These are phyloP conservation scores for Bombus breviceps DNA, from an alignment of 1,140 invertebrate genomes.

Conservation along the genomic window DNA sequence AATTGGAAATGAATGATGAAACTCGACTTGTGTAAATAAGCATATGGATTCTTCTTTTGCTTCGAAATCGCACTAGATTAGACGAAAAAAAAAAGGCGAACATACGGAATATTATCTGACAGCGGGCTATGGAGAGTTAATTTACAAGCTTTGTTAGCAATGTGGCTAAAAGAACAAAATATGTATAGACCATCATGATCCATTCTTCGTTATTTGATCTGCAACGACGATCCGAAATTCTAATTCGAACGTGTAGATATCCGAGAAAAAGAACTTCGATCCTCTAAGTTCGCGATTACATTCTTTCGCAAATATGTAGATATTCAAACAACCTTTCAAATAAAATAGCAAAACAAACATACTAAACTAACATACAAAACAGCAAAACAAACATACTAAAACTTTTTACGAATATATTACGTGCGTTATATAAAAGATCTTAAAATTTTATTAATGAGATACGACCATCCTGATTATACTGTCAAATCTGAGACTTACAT, in stretches of 20 bases:
- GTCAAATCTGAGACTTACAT: no score
- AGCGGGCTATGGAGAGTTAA: not conserved
- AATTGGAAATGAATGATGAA: no score
- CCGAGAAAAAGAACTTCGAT: no score
- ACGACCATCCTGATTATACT: no score
- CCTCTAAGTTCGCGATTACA: no score
- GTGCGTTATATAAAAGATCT: no score
- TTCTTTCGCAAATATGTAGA: not conserved
- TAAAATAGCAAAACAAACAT: not conserved
- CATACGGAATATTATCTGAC: slow-evolving; percentile 1
- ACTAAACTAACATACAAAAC: no score
- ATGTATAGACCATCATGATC: not conserved
- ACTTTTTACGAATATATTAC: no score
- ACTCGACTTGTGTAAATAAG: not conserved
- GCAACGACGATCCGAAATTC: slow-evolving; percentile 7
- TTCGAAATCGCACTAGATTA: not conserved
- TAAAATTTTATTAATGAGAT: no score
- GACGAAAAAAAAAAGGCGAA: not conserved
- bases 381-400: no score
- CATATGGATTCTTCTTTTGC: not conserved
- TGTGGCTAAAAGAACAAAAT: not conserved
- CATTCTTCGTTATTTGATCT: not conserved
- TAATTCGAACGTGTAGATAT: not conserved
- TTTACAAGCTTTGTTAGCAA: slow-evolving; percentile 14
- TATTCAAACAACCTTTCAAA: no score